Conservation (phyloP, 92 coral and sea anemone species). For the Heteractis magnifica region DNA sequence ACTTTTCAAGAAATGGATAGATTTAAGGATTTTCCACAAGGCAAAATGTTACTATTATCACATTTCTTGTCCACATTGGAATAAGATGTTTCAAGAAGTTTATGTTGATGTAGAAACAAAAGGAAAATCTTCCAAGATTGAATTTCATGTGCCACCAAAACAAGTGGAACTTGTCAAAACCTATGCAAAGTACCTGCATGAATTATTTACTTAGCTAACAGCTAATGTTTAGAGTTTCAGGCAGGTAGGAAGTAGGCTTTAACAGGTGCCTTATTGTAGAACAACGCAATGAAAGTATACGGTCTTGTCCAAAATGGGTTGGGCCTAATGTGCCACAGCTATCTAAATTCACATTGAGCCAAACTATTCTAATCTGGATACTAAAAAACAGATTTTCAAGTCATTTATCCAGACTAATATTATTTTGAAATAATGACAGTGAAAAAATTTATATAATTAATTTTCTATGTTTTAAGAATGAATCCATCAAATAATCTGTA, state of each 20-base stretch:
- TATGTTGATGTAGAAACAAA: not conserved
- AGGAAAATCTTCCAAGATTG: not conserved
- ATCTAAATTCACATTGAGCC: not conserved
- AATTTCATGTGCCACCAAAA: conserved; percentile 10
- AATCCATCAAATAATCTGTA: too few species aligned
- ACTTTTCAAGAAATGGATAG: not conserved
- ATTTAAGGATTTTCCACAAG: not conserved
- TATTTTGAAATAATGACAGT: too few species aligned
- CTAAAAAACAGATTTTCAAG: too few species aligned
- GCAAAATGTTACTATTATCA: not conserved
- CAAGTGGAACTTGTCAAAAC: conserved; percentile 17
- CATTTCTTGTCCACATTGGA: not conserved
- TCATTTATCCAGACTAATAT: too few species aligned
- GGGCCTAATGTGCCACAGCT: not conserved
- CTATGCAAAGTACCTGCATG: conserved; percentile 6
- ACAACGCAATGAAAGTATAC: conserved; percentile 8
- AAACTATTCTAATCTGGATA: not conserved
- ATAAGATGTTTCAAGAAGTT: not conserved
- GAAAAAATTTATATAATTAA: too few species aligned
- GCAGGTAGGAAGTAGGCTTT: conserved; percentile 17
- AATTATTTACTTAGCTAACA: conserved; percentile 9
- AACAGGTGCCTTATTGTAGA: conserved; percentile 37
- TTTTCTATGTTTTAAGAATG: too few species aligned
- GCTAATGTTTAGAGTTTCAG: conserved; percentile 10
- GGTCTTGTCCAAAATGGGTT: not conserved